Conservation (phyloP, 2,888 invertebrate species). For the Amblyjoppa fuscipennis region DNA sequence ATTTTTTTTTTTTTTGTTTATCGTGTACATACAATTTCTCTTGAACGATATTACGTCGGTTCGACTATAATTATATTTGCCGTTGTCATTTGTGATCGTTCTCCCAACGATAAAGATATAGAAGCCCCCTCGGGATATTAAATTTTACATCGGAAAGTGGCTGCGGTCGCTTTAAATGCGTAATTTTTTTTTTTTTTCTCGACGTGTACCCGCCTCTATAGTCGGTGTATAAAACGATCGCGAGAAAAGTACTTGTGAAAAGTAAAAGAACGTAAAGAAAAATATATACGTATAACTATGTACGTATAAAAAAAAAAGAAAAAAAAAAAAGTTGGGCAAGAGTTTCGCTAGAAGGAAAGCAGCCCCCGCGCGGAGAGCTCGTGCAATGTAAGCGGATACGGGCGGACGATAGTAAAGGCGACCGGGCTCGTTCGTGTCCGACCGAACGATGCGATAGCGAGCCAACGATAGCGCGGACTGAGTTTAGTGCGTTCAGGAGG, state of each 20-base stretch:
- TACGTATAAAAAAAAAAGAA: background rate
- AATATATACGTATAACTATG: background rate
- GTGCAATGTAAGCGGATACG: conserved; percentile 62
- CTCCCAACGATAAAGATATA: no score
- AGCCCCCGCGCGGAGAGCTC: conserved; percentile 19
- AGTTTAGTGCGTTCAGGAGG: conserved; percentile 39
- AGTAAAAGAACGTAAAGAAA: background rate
- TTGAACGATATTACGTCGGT: background rate
- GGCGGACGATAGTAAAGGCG: conserved; percentile 57
- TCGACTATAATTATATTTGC: background rate
- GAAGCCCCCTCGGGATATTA: background rate
- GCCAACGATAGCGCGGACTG: conserved; percentile 49
- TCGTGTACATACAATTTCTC: background rate
- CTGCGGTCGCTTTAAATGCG: background rate
- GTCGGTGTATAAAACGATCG: background rate
- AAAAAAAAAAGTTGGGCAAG: conserved; percentile 10
- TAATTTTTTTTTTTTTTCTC: background rate
- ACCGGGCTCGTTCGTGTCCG: conserved; percentile 50
- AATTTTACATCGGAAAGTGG: background rate
- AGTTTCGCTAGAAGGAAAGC: conserved; percentile 29
- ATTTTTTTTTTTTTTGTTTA: no score
- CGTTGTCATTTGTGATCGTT: no score
- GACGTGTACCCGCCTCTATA: background rate
- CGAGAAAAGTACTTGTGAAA: conserved; percentile 4
- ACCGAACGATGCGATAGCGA: conserved; percentile 58